A percentile compares a stretch with the other conserved stretches of the same genome.
Conservation (phyloP, 2,113 vertebrate genomes). For the Cyphomyrus plagiostoma region DNA sequence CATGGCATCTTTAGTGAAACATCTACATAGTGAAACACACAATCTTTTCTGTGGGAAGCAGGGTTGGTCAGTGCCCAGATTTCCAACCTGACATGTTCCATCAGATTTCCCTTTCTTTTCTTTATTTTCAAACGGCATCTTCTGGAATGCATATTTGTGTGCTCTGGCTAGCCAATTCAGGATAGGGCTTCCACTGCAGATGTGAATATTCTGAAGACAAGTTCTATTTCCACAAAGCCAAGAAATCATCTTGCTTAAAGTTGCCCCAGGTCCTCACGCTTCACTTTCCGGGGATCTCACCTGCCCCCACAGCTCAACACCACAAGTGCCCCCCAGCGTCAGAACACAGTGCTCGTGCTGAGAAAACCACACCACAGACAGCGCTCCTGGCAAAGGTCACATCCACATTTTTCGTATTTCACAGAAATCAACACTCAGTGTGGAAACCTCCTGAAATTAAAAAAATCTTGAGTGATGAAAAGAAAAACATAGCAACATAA, state of each 20-base stretch:
- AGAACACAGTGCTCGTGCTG: not conserved
- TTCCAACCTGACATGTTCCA: not conserved
- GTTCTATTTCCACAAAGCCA: not conserved
- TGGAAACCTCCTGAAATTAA: not conserved
- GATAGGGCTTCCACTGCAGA: not conserved
- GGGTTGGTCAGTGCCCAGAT: not conserved
- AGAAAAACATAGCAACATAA: not conserved
- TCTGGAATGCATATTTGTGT: not conserved
- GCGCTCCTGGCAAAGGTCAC: not conserved
- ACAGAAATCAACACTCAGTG: not conserved
- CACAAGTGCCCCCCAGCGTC: not conserved
- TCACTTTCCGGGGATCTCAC: not conserved
- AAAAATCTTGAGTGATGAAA: not conserved
- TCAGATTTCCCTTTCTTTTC: not conserved
- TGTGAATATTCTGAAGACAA: not conserved
- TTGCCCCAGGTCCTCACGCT: not conserved
- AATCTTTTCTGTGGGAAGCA: not conserved
- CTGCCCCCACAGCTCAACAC: not conserved
- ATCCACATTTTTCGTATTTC: not conserved
- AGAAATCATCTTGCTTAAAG: not conserved
- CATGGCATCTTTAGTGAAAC: not conserved
- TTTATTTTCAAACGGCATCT: not conserved
- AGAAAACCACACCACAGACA: not conserved
- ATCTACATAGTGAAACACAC: not conserved
- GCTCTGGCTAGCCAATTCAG: not conserved